Evolutionary conservation across 2,888 invertebrate species (phyloP).

Genomic region (Sicus ferrugineus): DNA sequence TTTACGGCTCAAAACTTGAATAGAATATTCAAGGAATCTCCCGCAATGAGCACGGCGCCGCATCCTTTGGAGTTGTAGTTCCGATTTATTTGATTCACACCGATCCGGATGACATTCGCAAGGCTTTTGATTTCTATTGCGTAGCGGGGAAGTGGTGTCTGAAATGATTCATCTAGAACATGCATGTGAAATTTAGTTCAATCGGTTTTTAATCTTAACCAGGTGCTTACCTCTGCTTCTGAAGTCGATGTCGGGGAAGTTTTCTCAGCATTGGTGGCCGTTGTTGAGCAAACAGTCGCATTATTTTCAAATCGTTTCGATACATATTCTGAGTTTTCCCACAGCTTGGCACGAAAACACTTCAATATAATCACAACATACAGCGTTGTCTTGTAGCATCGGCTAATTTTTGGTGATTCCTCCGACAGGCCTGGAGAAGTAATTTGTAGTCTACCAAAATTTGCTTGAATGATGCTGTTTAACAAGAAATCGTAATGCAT

Average conservation of each 20-base stretch:
- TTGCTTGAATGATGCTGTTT: slow-evolving; percentile 76
- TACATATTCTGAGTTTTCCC: slow-evolving; percentile 78
- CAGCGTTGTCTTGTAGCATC: slow-evolving; percentile 67
- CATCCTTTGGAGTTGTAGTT: too few relatives aligned
- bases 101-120: too few relatives aligned
- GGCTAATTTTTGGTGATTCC: slow-evolving; percentile 72
- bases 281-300: slow-evolving; percentile 71
- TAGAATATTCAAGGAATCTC: too few relatives aligned
- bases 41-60: too few relatives aligned
- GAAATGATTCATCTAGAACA: slow-evolving; percentile 78
- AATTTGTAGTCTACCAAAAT: slow-evolving; percentile 74
- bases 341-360: slow-evolving; percentile 73
- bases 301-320: slow-evolving; percentile 77
- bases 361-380: slow-evolving; percentile 72
- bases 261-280: slow-evolving; percentile 74
- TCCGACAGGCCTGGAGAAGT: slow-evolving; percentile 74
- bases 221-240: slow-evolving; percentile 74
- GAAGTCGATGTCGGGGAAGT: slow-evolving; percentile 70
- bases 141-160: too few relatives aligned
- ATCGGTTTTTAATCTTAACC: slow-evolving; percentile 11
- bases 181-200: slow-evolving; percentile 49
- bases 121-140: too few relatives aligned
- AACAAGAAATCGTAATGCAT: slow-evolving; percentile 39
- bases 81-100: too few relatives aligned
- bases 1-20: too few relatives aligned